Percentiles rank a stretch among this genome's conserved stretches.
phyloP scores from a whole-genome alignment of 1,140 invertebrate species.

The Drosophila ironensis region DNA sequence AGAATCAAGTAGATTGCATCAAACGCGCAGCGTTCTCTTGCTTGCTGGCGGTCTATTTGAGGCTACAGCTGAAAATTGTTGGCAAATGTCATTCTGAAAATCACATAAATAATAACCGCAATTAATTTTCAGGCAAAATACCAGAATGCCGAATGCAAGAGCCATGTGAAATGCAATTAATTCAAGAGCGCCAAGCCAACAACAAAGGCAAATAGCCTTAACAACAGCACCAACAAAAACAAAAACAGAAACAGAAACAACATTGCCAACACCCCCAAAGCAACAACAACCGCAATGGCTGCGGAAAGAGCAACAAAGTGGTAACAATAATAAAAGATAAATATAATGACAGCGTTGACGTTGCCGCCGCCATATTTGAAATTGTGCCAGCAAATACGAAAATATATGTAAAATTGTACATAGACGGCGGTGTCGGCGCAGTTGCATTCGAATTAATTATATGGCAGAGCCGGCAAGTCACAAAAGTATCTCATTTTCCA shows the following conservation, averaged over 20 bases:
- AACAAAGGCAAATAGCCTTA: slow-evolving; percentile 1
- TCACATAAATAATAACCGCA: slow-evolving; percentile 62
- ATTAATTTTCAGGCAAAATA: slow-evolving; percentile 69
- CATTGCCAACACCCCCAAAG: slow-evolving; percentile 15
- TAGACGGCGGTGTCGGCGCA: slow-evolving; percentile 20
- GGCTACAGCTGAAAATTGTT: slow-evolving; percentile 6
- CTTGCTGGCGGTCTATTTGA: slow-evolving; percentile 23
- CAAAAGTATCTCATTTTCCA: slow-evolving; percentile 76
- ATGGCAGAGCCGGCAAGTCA: slow-evolving; percentile 50
- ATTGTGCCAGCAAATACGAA: slow-evolving; percentile 59
- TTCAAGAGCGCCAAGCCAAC: slow-evolving; percentile 53
- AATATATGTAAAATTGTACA: too few relatives aligned
- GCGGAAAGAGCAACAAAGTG: slow-evolving; percentile 38
- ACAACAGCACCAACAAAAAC: slow-evolving; percentile 6
- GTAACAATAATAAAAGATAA: slow-evolving; percentile 63
- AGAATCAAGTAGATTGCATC: slow-evolving; percentile 34
- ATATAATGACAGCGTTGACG: slow-evolving; percentile 71
- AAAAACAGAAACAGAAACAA: slow-evolving; percentile 7
- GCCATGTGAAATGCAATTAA: slow-evolving; percentile 74
- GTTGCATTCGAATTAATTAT: slow-evolving; percentile 67
- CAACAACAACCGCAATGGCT: slow-evolving; percentile 40
- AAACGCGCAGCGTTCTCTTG: slow-evolving; percentile 2
- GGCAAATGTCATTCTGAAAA: slow-evolving; percentile 40
- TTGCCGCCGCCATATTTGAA: slow-evolving; percentile 68
- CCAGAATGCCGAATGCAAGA: slow-evolving; percentile 48